Conservation (phyloP, 2,888 invertebrate genomes). For the Oscheius sp. region DNA sequence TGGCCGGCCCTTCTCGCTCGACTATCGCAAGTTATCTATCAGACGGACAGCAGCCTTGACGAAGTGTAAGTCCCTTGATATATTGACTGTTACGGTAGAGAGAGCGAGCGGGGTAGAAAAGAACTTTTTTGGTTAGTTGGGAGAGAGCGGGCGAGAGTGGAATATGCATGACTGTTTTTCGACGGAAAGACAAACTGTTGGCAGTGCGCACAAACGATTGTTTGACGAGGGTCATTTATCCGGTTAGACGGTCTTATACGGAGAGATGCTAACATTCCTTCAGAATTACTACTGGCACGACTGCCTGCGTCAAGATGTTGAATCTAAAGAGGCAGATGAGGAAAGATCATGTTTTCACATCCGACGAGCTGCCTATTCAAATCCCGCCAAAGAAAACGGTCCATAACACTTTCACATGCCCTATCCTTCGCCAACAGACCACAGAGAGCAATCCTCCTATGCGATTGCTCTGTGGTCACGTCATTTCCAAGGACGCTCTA, state of each 20-base stretch:
- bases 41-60: conserved; percentile 40
- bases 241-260: conserved; percentile 15
- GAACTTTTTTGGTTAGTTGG: background rate
- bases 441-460: conserved; percentile 96
- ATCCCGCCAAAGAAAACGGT: conserved; percentile 81
- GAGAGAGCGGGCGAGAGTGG: no score
- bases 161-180: conserved; percentile 17
- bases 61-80: conserved; percentile 44
- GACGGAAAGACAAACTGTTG: conserved; percentile 25
- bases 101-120: background rate
- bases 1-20: conserved; percentile 41
- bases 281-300: background rate
- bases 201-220: conserved; percentile 19
- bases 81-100: conserved; percentile 10
- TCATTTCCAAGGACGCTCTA: conserved; percentile 96
- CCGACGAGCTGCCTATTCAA: conserved; percentile 88
- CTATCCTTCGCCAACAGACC: conserved; percentile 94
- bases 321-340: conserved; percentile 75
- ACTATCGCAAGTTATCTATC: conserved; percentile 47
- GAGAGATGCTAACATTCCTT: background rate
- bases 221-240: conserved; percentile 22
- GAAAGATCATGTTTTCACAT: conserved; percentile 85
- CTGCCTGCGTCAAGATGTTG: conserved; percentile 12
- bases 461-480: conserved; percentile 94
- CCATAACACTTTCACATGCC: conserved; percentile 98